Evolutionary conservation across 92 coral and sea anemone species (phyloP), one percentile per base, ranked within the genome.

Genomic region (Phenganax stokvisi): DNA sequence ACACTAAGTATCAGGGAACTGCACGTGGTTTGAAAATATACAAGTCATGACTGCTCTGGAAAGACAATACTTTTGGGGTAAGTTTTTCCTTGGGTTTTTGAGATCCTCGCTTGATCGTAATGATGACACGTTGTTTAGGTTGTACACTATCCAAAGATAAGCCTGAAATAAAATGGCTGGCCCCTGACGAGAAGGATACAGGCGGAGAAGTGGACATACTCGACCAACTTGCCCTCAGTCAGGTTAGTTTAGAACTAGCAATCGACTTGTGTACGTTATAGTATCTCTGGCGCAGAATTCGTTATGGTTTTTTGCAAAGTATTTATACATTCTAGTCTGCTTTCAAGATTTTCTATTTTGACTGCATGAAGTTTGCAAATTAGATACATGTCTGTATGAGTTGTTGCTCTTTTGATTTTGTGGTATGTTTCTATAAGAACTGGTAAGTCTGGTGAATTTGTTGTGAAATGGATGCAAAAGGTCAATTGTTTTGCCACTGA

Each of bases 1-100:
- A 68, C 16, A 68, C 73, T 12, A 3, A 16, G 51, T n/a, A 8
- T 0, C 0, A 4, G 67, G 12, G 28, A 58, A 54, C 73, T 10
- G 51, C 83, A 79, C 83, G 83, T 79, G 83, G 52, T 61, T 51
- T 12, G 11, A 25, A 47, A 52, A 30, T 44, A 53, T 59, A 13
- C 25, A 59, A 59, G 54, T 10, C 70, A 90, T 91, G 96, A 89
- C 96, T 80, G 59, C 92, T 53, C 56, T 91, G 73, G 96, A 91
- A 85, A 89, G 87, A 79, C 89, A 89, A 74, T 85, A 70, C 75
- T 91, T 91, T 75, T 91, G 96, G 92, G 92, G 96, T 91, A 85
- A 84, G 89, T 17, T 55, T 79, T 52, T 9, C 15, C 4, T 12
- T 8, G 0, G 16, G 30, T 8, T 54, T 28, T 37, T 56, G 17